phyloP scores from a whole-genome alignment of 2,888 invertebrate species.

The Osmoderma eremita region DNA sequence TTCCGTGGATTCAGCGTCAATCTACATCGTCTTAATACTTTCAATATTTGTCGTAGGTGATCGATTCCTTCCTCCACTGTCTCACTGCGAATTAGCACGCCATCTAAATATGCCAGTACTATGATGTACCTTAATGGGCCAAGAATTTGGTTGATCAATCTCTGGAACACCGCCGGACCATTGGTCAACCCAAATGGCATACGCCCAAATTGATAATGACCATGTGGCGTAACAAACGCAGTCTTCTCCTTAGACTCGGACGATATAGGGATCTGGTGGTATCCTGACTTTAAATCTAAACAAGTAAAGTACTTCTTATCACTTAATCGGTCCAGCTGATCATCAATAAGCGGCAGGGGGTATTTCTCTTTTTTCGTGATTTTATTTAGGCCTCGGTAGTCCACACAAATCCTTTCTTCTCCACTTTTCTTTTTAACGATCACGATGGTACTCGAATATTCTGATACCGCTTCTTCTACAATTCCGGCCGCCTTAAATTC shows the following conservation, averaged over 20 bases:
- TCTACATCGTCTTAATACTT: background rate
- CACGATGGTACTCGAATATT: constrained; percentile 46
- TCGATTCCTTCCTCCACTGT: background rate
- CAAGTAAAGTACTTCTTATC: constrained; percentile 51
- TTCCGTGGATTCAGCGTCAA: too few relatives aligned
- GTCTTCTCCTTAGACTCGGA: constrained; percentile 51
- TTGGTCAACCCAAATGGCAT: constrained; percentile 40
- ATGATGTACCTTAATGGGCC: too few relatives aligned
- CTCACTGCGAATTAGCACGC: too few relatives aligned
- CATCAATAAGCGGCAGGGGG: too few relatives aligned
- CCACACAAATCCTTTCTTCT: constrained; percentile 50
- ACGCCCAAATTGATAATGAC: constrained; percentile 53
- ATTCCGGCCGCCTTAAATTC: constrained; percentile 38
- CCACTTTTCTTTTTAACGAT: constrained; percentile 51
- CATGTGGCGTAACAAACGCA: constrained; percentile 54
- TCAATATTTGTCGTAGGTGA: background rate
- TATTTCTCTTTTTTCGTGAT: constrained; percentile 42
- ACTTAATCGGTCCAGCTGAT: constrained; percentile 37
- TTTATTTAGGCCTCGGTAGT: constrained; percentile 53
- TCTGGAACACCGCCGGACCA: constrained; percentile 40
- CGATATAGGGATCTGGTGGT: constrained; percentile 54
- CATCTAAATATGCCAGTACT: too few relatives aligned
- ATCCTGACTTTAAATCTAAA: constrained; percentile 53
- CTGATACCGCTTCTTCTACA: constrained; percentile 48
- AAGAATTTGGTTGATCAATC: constrained; percentile 48